Evolutionary conservation across 1,140 invertebrate species (phyloP).

Genomic region (Drosophila pseudoobscura): DNA sequence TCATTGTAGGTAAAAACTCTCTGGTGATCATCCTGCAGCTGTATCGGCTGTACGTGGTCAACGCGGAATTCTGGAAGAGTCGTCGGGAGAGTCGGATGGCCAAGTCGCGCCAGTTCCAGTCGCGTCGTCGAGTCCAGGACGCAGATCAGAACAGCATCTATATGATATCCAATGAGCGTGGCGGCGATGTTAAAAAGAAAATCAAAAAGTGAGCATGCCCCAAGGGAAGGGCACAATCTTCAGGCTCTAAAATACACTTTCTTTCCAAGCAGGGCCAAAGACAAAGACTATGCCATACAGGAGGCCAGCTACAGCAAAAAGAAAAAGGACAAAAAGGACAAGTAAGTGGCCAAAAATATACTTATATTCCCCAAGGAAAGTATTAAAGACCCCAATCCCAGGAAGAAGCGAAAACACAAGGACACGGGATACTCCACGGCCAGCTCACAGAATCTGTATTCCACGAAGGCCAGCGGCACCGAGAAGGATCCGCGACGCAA

Average conservation of each 20-base stretch:
- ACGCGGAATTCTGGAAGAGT: slow-evolving; percentile 86
- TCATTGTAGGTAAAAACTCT: slow-evolving; percentile 92
- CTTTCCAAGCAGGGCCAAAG: slow-evolving; percentile 52
- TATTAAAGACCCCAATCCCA: neutral
- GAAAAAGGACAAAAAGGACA: slow-evolving; percentile 71
- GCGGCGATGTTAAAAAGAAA: slow-evolving; percentile 74
- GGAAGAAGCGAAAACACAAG: slow-evolving; percentile 84
- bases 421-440: slow-evolving; percentile 88
- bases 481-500: slow-evolving; percentile 67
- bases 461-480: slow-evolving; percentile 70
- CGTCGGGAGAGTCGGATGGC: slow-evolving; percentile 81
- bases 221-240: neutral
- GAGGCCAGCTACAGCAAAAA: slow-evolving; percentile 77
- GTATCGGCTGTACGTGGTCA: slow-evolving; percentile 92
- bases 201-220: slow-evolving; percentile 64
- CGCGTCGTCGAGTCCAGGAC: slow-evolving; percentile 79
- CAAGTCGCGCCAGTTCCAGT: slow-evolving; percentile 83
- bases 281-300: slow-evolving; percentile 66
- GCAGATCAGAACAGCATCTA: slow-evolving; percentile 84
- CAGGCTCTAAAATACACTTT: neutral
- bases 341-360: slow-evolving; percentile 34
- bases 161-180: slow-evolving; percentile 85
- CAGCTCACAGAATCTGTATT: slow-evolving; percentile 84
- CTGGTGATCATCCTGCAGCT: slow-evolving; percentile 93
- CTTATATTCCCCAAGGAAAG: no score